Percentiles rank a stretch among this genome's conserved stretches.
phyloP scores from a whole-genome alignment of 23 tunicate genomes.

The Trididemnum miniatum region DNA sequence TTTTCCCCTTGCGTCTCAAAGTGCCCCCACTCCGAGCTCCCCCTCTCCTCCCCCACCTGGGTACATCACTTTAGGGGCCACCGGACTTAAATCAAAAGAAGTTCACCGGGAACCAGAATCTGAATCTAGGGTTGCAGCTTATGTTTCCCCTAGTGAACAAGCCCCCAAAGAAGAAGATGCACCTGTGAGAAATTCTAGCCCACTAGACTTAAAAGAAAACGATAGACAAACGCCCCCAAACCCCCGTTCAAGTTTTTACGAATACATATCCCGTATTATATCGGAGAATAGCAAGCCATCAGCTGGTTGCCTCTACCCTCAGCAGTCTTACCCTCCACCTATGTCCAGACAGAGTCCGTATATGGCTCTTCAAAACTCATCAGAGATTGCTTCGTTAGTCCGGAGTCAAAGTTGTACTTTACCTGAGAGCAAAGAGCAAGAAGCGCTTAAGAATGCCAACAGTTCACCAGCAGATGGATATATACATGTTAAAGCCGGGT shows the following conservation, averaged over 20 bases:
- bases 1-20: background rate
- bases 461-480: slow-evolving; percentile 34
- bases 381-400: slow-evolving; percentile 1
- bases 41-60: slow-evolving; percentile 58
- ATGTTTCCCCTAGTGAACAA: background rate
- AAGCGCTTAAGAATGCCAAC: background rate
- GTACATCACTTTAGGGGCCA: slow-evolving; percentile 43
- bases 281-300: background rate
- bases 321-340: background rate
- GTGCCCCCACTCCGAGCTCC: background rate
- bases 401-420: background rate
- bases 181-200: background rate
- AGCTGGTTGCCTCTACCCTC: background rate
- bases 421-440: background rate
- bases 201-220: background rate
- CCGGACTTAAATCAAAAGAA: background rate
- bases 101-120: background rate
- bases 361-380: background rate
- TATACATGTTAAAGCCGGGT: slow-evolving; percentile 66
- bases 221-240: background rate
- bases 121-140: background rate
- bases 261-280: background rate
- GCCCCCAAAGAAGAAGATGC: background rate
- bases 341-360: background rate
- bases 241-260: background rate